phyloP scores from a whole-genome alignment of 2,797 vertebrate species.

The Malacoraja senta region DNA sequence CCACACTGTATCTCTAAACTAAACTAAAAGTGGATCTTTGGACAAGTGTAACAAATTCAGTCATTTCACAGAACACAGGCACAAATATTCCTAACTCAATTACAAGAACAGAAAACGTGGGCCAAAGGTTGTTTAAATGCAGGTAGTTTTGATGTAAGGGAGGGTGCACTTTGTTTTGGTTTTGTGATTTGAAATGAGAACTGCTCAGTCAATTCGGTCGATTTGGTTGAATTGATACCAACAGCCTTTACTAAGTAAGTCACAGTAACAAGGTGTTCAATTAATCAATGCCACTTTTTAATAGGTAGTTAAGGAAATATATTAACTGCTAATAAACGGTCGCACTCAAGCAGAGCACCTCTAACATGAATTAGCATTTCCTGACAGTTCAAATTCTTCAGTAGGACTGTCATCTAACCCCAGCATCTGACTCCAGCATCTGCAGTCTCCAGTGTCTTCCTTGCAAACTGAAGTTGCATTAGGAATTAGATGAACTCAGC shows the following conservation, averaged over 20 bases:
- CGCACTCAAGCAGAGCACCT: conserved; percentile 19
- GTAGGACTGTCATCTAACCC: not conserved
- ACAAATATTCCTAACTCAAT: not conserved
- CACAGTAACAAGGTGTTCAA: not conserved
- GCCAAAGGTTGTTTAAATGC: not conserved
- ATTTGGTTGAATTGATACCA: not conserved
- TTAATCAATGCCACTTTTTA: conserved; percentile 26
- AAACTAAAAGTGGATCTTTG: no score
- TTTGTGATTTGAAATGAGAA: not conserved
- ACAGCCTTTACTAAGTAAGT: not conserved
- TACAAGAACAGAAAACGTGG: not conserved
- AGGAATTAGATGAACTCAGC: not conserved
- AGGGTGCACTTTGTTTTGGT: not conserved
- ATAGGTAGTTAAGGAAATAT: conserved; percentile 6
- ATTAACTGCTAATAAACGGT: not conserved
- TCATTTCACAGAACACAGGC: not conserved
- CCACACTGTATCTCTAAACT: no score
- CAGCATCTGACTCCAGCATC: no score
- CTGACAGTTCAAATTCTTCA: not conserved
- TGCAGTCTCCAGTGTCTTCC: no score
- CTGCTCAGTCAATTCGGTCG: not conserved
- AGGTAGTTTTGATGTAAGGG: not conserved
- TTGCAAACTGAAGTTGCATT: not conserved
- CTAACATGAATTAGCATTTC: not conserved
- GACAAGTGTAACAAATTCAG: not conserved